These are phyloP conservation scores for Drosophila aldrichi DNA, from an alignment of 2,888 invertebrate species.

Conservation along the genomic window DNA sequence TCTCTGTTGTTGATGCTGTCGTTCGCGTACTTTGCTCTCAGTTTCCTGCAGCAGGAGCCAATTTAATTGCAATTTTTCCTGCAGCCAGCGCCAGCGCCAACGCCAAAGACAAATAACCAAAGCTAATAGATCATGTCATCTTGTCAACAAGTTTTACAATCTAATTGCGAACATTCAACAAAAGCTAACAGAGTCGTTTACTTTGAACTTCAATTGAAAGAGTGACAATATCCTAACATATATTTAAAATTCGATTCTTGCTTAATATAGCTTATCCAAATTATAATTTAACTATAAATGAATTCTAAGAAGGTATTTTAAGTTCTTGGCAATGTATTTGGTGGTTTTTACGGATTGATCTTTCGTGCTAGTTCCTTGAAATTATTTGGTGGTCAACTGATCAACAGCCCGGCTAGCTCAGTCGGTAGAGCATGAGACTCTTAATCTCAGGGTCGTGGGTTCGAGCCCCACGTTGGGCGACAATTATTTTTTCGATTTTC, in stretches of 20 bases:
- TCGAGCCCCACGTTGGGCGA: conserved; percentile 82
- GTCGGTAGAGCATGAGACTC: conserved; percentile 81
- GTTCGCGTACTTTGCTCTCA: conserved; percentile 49
- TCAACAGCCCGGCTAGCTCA: conserved; percentile 74
- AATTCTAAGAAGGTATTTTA: not conserved
- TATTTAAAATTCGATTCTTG: not conserved
- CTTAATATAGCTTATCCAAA: too few species aligned
- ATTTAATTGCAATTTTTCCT: conserved; percentile 76
- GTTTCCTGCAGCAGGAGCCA: conserved; percentile 48
- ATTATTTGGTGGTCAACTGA: accelerated
- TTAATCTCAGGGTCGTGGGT: conserved; percentile 81
- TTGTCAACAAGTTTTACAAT: conserved; percentile 76
- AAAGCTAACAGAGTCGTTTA: conserved; percentile 33
- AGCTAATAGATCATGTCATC: conserved; percentile 80
- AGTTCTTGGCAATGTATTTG: not conserved
- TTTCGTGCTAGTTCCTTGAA: not conserved
- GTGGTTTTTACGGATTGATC: not conserved
- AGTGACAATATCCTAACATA: not conserved
- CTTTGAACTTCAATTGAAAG: conserved; percentile 30
- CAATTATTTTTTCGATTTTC: not conserved
- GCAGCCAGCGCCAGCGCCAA: conserved; percentile 46
- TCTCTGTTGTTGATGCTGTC: conserved; percentile 39
- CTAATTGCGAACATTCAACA: conserved; percentile 70
- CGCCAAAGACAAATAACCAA: conserved; percentile 72
- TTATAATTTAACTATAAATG: not conserved